A percentile compares a stretch with the other conserved stretches of the same genome.
These are phyloP conservation scores for Brachypalpus laphriformis DNA, from an alignment of 2,888 invertebrate genomes.

Conservation along the genomic window DNA sequence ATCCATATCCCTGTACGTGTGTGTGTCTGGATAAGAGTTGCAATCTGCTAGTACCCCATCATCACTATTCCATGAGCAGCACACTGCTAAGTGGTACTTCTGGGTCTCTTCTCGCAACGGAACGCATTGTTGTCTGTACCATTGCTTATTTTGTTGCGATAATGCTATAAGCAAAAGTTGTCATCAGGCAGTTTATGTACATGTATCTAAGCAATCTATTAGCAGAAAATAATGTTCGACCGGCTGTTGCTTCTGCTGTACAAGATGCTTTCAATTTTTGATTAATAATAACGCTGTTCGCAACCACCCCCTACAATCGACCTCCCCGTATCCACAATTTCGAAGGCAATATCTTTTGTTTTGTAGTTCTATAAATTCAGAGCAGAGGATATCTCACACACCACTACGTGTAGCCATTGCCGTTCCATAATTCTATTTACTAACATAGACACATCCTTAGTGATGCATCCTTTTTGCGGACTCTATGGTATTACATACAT, in stretches of 20 bases:
- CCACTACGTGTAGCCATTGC: constrained; percentile 26
- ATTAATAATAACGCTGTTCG: constrained; percentile 40
- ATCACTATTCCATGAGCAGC: constrained; percentile 17
- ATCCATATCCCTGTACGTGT: constrained; percentile 11
- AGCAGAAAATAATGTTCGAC: constrained; percentile 54
- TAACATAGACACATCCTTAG: constrained; percentile 11
- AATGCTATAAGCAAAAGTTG: constrained; percentile 55
- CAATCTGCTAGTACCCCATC: constrained; percentile 8
- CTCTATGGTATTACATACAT: neutral
- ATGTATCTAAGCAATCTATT: constrained; percentile 33
- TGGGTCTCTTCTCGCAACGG: constrained; percentile 10
- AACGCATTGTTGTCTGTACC: constrained; percentile 12
- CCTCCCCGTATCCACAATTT: neutral
- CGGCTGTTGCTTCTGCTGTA: constrained; percentile 43
- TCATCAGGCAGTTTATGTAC: constrained; percentile 37
- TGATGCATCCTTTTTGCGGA: constrained; percentile 26
- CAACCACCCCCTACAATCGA: neutral
- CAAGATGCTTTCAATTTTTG: constrained; percentile 56
- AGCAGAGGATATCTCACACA: neutral
- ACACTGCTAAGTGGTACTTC: constrained; percentile 40
- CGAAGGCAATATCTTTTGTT: constrained; percentile 15
- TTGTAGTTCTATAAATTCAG: constrained; percentile 1
- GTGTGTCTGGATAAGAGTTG: constrained; percentile 13
- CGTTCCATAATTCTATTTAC: constrained; percentile 51
- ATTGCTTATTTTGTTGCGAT: constrained; percentile 10